Conservation (phyloP, 2,797 vertebrate species). For the Rhabdomys pumilio region DNA sequence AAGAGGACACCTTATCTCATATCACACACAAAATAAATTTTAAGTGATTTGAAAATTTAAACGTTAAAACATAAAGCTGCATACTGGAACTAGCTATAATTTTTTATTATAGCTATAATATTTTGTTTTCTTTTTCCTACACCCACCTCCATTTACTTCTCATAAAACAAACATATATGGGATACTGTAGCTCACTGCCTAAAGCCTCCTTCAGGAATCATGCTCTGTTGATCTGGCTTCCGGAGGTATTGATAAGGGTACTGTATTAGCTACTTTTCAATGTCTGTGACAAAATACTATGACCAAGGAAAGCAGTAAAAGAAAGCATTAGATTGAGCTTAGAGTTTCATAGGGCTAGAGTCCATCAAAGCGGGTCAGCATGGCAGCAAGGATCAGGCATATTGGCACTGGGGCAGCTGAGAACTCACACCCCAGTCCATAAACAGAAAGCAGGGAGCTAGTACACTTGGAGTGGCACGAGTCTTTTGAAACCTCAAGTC, state of each 20-base stretch:
- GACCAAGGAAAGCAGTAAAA: neutral
- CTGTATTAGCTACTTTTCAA: neutral
- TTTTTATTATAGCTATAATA: neutral
- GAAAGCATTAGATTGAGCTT: neutral
- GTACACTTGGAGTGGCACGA: neutral
- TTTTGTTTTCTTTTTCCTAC: neutral
- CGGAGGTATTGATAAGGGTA: neutral
- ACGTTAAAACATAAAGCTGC: neutral
- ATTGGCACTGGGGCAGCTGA: neutral
- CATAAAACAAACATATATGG: neutral
- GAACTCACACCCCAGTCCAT: neutral
- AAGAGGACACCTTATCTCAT: neutral
- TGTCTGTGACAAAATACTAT: neutral
- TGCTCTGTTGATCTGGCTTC: neutral
- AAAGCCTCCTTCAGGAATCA: neutral
- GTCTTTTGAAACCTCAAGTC: neutral
- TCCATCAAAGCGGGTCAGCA: neutral
- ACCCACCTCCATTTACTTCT: neutral
- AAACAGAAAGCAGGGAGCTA: neutral
- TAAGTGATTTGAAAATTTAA: slow-evolving; percentile 1
- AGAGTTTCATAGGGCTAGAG: neutral
- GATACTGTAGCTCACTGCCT: neutral
- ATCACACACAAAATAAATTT: slow-evolving; percentile 30
- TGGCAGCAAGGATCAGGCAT: neutral
- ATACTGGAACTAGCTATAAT: neutral